Conservation (phyloP, 2,113 vertebrate species). For the Ellobius talpinus region DNA sequence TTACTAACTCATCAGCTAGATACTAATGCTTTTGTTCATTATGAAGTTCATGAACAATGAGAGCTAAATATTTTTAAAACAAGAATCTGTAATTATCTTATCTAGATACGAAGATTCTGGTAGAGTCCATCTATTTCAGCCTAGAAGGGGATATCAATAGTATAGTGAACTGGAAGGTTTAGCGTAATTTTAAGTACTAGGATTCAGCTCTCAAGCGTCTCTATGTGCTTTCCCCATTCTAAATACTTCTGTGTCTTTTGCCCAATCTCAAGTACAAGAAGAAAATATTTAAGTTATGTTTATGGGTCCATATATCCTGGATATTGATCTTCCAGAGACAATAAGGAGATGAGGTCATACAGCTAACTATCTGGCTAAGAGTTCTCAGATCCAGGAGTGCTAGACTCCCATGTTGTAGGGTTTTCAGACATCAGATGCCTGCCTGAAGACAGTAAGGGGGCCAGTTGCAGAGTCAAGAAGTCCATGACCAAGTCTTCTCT, state of each 20-base stretch:
- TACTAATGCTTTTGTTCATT: conserved; percentile 26
- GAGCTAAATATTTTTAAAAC: background rate
- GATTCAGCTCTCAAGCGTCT: background rate
- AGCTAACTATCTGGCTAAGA: background rate
- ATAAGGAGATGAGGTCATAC: background rate
- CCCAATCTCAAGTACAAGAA: background rate
- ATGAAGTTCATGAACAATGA: conserved; percentile 10
- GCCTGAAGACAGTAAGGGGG: background rate
- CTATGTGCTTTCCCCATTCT: background rate
- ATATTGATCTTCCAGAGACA: background rate
- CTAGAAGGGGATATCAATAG: background rate
- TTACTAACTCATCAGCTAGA: conserved; percentile 52
- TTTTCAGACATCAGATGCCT: background rate
- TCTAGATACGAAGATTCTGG: conserved; percentile 28
- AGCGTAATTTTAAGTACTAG: background rate
- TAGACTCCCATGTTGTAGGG: background rate
- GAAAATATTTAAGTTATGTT: conserved; percentile 21
- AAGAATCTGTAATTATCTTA: background rate
- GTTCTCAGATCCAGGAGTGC: background rate
- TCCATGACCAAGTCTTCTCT: background rate
- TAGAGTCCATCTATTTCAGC: background rate
- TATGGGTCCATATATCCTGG: background rate
- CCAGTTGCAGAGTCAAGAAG: background rate
- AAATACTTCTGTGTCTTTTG: background rate
- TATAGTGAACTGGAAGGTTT: background rate